These are phyloP conservation scores for Steatornis caripensis DNA, from an alignment of 2,113 vertebrate species.

Conservation along the genomic window DNA sequence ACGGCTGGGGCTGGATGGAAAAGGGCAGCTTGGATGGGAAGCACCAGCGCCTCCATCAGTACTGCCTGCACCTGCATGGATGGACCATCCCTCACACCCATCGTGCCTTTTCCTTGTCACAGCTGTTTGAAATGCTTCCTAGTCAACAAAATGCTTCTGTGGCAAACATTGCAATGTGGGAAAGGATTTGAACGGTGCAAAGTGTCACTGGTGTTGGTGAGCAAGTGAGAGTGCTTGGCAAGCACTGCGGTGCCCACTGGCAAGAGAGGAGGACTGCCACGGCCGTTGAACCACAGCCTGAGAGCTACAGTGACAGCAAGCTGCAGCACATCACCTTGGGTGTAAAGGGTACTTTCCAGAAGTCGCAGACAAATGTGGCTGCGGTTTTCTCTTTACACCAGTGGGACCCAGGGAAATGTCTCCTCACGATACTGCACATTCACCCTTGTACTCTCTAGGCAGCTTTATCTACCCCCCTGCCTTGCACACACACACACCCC, in stretches of 20 bases:
- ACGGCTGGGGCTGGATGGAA: not conserved
- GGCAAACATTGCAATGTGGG: not conserved
- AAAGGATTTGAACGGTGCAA: not conserved
- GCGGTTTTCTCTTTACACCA: not conserved
- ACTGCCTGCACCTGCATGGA: not conserved
- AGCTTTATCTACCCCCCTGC: not conserved
- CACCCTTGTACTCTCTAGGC: not conserved
- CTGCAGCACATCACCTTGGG: not conserved
- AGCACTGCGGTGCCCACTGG: not conserved
- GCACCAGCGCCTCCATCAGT: not conserved
- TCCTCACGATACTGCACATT: not conserved
- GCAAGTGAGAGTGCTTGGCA: not conserved
- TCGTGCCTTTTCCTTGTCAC: accelerated
- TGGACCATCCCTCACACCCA: not conserved
- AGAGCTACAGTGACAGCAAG: not conserved
- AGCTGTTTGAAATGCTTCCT: not conserved
- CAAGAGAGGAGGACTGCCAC: not conserved
- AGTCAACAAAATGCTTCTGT: not conserved
- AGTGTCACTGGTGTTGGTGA: not conserved
- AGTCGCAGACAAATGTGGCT: not conserved
- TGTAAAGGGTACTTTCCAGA: not conserved
- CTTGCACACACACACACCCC: not conserved
- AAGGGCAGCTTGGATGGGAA: not conserved
- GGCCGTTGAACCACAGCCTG: not conserved
- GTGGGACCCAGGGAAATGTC: not conserved